Base-by-base conservation (phyloP, 2,113 vertebrate genomes). In the Poicephalus meyeri region DNA sequence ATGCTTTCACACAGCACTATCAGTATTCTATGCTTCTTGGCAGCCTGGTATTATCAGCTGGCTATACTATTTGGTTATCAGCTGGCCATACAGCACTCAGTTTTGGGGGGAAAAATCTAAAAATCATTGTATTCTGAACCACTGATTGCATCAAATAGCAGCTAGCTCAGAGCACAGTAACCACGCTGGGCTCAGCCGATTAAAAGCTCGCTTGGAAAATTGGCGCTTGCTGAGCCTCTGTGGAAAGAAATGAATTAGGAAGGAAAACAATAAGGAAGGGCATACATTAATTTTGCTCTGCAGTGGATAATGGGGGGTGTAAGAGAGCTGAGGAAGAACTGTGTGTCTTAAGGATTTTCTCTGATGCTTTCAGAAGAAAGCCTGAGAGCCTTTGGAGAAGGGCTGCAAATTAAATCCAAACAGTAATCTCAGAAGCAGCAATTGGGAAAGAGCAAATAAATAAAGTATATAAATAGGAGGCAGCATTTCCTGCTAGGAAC, bases 171-270 rank as follows among this genome's bases (percentile, higher is more conserved):
- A 87, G 88, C 85, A 72, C 72, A 86, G 92, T 58, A 79, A 92
- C 74, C 93, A 94, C 0, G 29, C 89, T 93, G 91, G 60, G 93
- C 89, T 91, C 82, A 77, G 85, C 77, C 42, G 19, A 96, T 97
- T 96, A 95, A 92, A 96, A 96, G 80, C 80, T 74, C 61, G 0
- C 90, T 95, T 66, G 88, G 78, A 97, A 97, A 98, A 93, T 96
- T 94, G 91, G 73, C 3, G 11, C 83, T 94, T 84, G 91, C 93
- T 94, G 91, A 84, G 92, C 63, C 64, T 90, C 77, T 72, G 23
- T 83, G 81, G 94, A 88, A 92, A 83, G 78, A 91, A 96, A 91
- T 85, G 91, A 96, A 96, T 95, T 88, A 95, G 80, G 91, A 53
- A 80, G 93, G 89, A 64, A 94, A 96, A 96, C 89, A 96, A 79